Evolutionary conservation across 2,113 vertebrate genomes (phyloP).

Genomic region (Puffinus mauretanicus): DNA sequence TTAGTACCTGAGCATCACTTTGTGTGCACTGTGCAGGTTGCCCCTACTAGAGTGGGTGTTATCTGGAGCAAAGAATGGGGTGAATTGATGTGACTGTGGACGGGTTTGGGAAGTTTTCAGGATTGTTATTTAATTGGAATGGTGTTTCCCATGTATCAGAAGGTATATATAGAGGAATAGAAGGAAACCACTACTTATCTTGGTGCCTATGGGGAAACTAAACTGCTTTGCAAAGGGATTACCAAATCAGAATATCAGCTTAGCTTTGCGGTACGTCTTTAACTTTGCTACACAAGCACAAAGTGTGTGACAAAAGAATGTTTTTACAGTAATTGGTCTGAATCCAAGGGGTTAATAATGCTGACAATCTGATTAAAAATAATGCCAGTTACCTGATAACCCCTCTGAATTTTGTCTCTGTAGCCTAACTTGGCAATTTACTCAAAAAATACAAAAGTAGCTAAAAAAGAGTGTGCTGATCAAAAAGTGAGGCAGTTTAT

Average conservation of each 20-base stretch:
- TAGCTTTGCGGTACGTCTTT: background rate
- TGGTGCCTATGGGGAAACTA: background rate
- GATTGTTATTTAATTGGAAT: background rate
- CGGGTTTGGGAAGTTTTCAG: background rate
- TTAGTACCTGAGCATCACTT: background rate
- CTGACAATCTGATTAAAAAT: background rate
- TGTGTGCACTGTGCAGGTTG: background rate
- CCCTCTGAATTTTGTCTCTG: background rate
- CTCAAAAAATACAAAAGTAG: background rate
- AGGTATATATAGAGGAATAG: background rate
- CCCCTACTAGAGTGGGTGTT: background rate
- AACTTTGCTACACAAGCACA: rapidly evolving
- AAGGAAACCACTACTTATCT: background rate
- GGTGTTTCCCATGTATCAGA: background rate
- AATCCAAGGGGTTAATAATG: background rate
- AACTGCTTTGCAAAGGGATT: background rate
- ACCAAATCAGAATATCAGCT: background rate
- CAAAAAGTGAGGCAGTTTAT: background rate
- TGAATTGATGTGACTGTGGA: background rate
- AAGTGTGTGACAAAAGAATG: background rate
- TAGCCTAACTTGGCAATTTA: background rate
- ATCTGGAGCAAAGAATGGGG: background rate
- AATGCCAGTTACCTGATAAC: background rate
- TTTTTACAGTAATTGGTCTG: background rate
- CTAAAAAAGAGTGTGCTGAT: background rate